These are phyloP conservation scores for Vanessa cardui DNA, from an alignment of 2,888 invertebrate species.

Conservation along the genomic window DNA sequence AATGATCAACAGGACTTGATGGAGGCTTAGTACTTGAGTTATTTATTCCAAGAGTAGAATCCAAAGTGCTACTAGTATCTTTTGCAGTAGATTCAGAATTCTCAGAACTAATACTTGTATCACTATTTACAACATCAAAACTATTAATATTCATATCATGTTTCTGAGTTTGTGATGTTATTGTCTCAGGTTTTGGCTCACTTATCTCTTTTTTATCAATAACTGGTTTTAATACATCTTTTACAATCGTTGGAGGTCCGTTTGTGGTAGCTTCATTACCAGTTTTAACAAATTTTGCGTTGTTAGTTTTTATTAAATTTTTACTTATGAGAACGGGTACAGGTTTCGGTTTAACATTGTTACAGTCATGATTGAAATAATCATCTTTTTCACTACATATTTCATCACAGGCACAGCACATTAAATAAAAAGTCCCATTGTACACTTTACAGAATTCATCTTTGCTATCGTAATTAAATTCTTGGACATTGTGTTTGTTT, in stretches of 20 bases:
- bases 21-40: conserved; percentile 53
- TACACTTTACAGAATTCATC: conserved; percentile 86
- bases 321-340: conserved; percentile 78
- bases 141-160: conserved; percentile 45
- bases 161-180: conserved; percentile 52
- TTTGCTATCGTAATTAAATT: conserved; percentile 85
- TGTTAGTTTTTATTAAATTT: conserved; percentile 66
- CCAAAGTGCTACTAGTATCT: conserved; percentile 58
- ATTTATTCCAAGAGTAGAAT: conserved; percentile 60
- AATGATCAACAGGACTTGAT: conserved; percentile 48
- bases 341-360: conserved; percentile 76
- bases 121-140: conserved; percentile 56
- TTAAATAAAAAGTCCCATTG: conserved; percentile 87
- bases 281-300: conserved; percentile 59
- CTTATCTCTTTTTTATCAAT: conserved; percentile 59
- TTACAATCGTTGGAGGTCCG: conserved; percentile 56
- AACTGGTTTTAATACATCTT: conserved; percentile 53
- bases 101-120: conserved; percentile 61
- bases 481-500: conserved; percentile 89
- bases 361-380: conserved; percentile 89
- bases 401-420: conserved; percentile 91
- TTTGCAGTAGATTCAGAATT: conserved; percentile 56
- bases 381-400: conserved; percentile 89
- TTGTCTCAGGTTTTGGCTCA: conserved; percentile 57
- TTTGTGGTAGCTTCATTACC: conserved; percentile 58